Conservation (phyloP, 2,113 vertebrate genomes). For the Cariama cristata region DNA sequence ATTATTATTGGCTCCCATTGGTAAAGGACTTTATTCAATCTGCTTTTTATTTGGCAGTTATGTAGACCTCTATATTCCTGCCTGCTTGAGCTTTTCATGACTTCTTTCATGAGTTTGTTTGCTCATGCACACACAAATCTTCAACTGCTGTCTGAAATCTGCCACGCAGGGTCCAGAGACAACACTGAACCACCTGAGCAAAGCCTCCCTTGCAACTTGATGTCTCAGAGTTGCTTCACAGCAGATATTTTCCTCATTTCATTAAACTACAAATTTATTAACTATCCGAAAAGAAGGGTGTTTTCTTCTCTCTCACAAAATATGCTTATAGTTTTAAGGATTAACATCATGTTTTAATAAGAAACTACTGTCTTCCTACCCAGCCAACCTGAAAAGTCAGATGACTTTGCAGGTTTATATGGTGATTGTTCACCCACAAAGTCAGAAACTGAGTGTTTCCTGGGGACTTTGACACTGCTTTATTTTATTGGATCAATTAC, state of each 20-base stretch:
- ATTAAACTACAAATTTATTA: not conserved
- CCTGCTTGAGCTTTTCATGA: not conserved
- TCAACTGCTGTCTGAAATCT: not conserved
- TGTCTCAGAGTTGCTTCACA: not conserved
- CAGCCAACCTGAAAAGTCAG: not conserved
- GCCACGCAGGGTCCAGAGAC: not conserved
- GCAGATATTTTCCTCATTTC: not conserved
- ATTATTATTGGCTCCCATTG: not conserved
- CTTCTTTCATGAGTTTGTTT: not conserved
- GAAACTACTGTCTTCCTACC: not conserved
- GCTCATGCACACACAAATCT: not conserved
- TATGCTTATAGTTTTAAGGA: not conserved
- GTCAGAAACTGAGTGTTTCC: not conserved
- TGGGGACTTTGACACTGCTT: not conserved
- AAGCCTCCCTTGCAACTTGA: not conserved
- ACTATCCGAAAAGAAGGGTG: not conserved
- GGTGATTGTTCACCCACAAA: not conserved
- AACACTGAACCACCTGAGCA: not conserved
- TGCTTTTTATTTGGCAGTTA: conserved; percentile 45
- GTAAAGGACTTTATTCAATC: conserved; percentile 4
- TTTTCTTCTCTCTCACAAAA: not conserved
- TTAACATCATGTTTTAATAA: not conserved
- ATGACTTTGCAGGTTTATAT: not conserved
- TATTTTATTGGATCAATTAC: not conserved
- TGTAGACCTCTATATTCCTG: conserved; percentile 11